Evolutionary conservation across 2,888 invertebrate species (phyloP), one percentile per base, ranked within the genome.

Genomic region (Allolobophora icterica): DNA sequence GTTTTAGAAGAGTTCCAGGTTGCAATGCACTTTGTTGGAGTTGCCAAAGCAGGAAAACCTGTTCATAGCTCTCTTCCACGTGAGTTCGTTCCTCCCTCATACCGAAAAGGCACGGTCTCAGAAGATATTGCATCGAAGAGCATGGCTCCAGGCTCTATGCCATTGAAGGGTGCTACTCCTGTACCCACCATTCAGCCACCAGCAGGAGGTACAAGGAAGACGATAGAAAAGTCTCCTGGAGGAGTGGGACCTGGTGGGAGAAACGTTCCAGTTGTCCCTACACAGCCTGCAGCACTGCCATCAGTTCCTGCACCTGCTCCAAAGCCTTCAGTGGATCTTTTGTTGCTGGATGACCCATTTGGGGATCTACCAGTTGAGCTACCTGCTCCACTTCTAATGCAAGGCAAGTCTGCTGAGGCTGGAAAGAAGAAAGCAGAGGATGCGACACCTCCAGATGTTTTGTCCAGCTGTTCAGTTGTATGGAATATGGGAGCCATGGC

Each of bases 1-100:
- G 98, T 98, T 35, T 98, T 98, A 94, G 98, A 99, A 94, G 99
- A 99, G 96, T 99, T 99, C 95, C 98, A 99, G 21, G 96, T 99
- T 91, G 99, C 99, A 0, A 98, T 99, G 98, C 98, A 98, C 95
- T 96, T 99, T 89, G 98, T 98, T 94, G 99, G 99, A 95, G 96
- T 97, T 93, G 98, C 98, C 0, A 97, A 97, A 91, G 96, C 97
- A 71, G 98, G 98, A 0, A 97, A 97, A 93, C 96, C 97, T 13
- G 97, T 98, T 30, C 98, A 99, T 0, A 96, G 97, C 0, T 97
- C 97, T 91, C 96, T 99, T 92, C 98, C 99, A 0, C 96, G 96
- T 0, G 98, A 99, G 93, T 96, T 99, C 91, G 97, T 99, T 92
- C 99, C 99, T 4, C 98, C 98, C 5, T 97, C 97, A 4, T 98